These are phyloP conservation scores for Glomeris marginata DNA, from an alignment of 2,888 invertebrate genomes.

Conservation along the genomic window DNA sequence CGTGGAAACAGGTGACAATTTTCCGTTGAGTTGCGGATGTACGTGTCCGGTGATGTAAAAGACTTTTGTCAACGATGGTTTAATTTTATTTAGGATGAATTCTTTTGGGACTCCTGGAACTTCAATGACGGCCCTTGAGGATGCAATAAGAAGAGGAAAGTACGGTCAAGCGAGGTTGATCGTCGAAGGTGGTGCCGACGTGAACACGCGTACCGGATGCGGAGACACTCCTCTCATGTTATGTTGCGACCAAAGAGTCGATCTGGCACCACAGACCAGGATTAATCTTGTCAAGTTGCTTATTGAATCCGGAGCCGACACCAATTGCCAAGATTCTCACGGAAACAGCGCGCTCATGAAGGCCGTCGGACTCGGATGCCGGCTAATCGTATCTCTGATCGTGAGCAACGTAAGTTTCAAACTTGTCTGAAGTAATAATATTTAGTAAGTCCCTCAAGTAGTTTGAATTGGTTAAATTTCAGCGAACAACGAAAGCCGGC, in stretches of 20 bases:
- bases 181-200: constrained; percentile 20
- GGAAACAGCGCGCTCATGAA: constrained; percentile 16
- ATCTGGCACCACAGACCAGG: neutral
- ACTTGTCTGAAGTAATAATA: too few relatives aligned
- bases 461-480: neutral
- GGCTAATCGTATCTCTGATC: constrained; percentile 15
- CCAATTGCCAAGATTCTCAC: constrained; percentile 7
- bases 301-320: constrained; percentile 10
- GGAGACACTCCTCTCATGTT: constrained; percentile 19
- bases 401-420: constrained; percentile 17
- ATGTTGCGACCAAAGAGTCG: constrained; percentile 1
- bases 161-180: constrained; percentile 15
- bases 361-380: constrained; percentile 16
- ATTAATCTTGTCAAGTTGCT: constrained; percentile 7
- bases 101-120: too few relatives aligned
- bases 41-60: too few relatives aligned
- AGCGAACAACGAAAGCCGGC: constrained; percentile 14
- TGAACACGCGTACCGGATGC: constrained; percentile 18
- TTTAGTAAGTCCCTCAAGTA: too few relatives aligned
- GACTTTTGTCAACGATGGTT: too few relatives aligned
- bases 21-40: too few relatives aligned
- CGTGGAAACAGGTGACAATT: too few relatives aligned
- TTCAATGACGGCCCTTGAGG: constrained; percentile 7
- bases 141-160: constrained; percentile 6
- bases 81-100: too few relatives aligned